A percentile compares a stretch with the other conserved stretches of the same genome.
Conservation (phyloP, 2,113 vertebrate species). For the Passer domesticus region DNA sequence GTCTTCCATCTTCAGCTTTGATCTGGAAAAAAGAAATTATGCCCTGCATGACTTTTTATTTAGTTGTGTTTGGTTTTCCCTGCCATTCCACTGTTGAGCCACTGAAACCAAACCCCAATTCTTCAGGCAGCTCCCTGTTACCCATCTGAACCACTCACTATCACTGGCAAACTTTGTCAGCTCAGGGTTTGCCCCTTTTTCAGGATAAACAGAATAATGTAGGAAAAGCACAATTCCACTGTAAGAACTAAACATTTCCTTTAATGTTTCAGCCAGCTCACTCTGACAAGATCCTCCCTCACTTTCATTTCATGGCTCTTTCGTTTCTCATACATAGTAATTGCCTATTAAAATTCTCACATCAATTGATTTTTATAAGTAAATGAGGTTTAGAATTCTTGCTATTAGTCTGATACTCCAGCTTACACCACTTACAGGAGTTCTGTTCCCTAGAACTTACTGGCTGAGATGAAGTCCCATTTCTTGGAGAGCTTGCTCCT, state of each 20-base stretch:
- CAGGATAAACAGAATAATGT: neutral
- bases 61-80: neutral
- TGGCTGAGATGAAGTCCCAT: conserved; percentile 98
- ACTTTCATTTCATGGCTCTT: neutral
- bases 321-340: neutral
- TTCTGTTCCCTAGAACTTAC: conserved; percentile 71
- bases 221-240: neutral
- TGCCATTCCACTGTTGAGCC: neutral
- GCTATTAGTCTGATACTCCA: neutral
- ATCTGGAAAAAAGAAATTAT: conserved; percentile 72
- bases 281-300: neutral
- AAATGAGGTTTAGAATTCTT: neutral
- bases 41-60: neutral
- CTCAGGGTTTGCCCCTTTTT: neutral
- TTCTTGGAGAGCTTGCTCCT: conserved; percentile 96
- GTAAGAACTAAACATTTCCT: neutral
- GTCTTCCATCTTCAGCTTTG: conserved; percentile 98
- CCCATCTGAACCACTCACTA: neutral
- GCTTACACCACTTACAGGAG: neutral
- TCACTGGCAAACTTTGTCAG: neutral
- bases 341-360: neutral
- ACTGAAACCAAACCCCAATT: neutral
- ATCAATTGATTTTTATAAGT: neutral
- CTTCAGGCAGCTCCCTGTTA: neutral
- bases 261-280: neutral